These are phyloP conservation scores for Drosophila paramelanica DNA, from an alignment of 2,888 invertebrate genomes.

Conservation along the genomic window DNA sequence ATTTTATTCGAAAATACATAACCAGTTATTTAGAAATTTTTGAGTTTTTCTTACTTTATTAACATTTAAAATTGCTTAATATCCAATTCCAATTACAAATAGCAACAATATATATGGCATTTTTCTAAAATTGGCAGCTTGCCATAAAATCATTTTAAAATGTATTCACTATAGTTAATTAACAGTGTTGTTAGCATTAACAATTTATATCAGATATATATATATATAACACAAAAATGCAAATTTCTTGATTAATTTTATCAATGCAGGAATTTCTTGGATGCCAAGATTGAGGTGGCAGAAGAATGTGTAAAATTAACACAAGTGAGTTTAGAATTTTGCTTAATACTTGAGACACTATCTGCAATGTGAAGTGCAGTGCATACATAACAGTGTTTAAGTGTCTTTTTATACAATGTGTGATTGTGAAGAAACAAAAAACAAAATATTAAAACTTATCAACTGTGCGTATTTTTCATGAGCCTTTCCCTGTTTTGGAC, in stretches of 20 bases:
- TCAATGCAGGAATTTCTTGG: slow-evolving; percentile 3
- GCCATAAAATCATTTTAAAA: background rate
- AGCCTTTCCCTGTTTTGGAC: background rate
- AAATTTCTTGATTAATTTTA: background rate
- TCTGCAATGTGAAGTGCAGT: slow-evolving; percentile 7
- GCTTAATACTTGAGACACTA: slow-evolving; percentile 9
- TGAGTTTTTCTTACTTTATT: slow-evolving; percentile 13
- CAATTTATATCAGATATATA: slow-evolving; percentile 11
- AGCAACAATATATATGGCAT: slow-evolving; percentile 17
- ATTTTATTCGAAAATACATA: slow-evolving; percentile 18
- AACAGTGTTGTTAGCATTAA: slow-evolving; percentile 7
- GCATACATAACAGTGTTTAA: background rate
- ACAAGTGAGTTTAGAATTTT: background rate
- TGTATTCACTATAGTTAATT: background rate
- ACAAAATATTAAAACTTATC: background rate
- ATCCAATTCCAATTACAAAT: slow-evolving; percentile 9
- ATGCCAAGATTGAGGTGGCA: background rate
- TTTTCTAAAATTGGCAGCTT: slow-evolving; percentile 2
- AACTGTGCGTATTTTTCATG: no score
- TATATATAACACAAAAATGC: background rate
- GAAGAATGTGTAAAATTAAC: slow-evolving; percentile 1
- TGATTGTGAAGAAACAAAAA: slow-evolving; percentile 2
- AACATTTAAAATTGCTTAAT: slow-evolving; percentile 40
- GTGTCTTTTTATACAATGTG: background rate
- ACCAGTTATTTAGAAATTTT: slow-evolving; percentile 33